Conservation (phyloP, 2,888 invertebrate species). For the Tanypteryx hageni region DNA sequence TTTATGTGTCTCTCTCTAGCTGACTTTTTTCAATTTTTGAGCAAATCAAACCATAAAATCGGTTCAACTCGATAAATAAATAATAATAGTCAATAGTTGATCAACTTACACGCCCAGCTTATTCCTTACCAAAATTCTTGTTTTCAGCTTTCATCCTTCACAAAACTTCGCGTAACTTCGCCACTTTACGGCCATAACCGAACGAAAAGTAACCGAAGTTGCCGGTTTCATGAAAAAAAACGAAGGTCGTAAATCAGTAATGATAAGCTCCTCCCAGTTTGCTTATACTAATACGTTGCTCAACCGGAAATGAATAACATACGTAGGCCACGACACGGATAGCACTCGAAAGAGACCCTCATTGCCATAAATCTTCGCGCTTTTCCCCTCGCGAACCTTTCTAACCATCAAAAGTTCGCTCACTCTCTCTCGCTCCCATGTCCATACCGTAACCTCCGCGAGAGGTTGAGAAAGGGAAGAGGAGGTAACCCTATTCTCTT, state of each 20-base stretch:
- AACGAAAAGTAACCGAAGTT: neutral
- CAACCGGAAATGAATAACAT: constrained; percentile 25
- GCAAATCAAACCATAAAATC: too few species aligned
- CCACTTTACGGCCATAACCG: neutral
- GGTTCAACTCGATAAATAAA: too few species aligned
- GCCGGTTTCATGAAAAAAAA: neutral
- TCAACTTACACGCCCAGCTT: too few species aligned
- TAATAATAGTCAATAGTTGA: too few species aligned
- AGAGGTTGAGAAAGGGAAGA: neutral
- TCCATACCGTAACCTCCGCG: neutral
- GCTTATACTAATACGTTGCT: constrained; percentile 32
- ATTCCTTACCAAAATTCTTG: too few species aligned
- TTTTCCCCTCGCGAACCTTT: constrained; percentile 14
- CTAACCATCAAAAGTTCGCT: neutral
- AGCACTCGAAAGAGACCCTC: constrained; percentile 17
- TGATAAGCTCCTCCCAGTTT: constrained; percentile 32
- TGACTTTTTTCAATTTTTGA: too few species aligned
- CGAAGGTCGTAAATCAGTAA: constrained; percentile 6
- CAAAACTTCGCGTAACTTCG: neutral
- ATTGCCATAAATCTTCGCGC: neutral
- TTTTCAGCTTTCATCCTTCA: too few species aligned
- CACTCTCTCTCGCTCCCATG: neutral
- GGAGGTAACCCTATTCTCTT: neutral
- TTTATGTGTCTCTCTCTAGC: too few species aligned
- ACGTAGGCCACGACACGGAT: constrained; percentile 26